Base-by-base conservation (phyloP, 2,888 invertebrate genomes). In the Scrobipalpa atriplicella region DNA sequence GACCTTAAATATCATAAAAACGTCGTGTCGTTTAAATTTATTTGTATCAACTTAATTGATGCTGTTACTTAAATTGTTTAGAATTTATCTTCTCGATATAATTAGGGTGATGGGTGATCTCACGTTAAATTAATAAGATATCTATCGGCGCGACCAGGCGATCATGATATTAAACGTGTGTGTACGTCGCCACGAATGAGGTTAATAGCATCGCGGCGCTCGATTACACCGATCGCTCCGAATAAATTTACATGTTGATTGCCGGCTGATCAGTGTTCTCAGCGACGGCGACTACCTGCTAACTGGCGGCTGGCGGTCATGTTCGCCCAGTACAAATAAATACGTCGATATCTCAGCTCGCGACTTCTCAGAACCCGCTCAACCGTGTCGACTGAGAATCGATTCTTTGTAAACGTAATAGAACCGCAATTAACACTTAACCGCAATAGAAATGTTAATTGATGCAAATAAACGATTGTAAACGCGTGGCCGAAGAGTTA, bases 221-320 rank as follows among this genome's bases (percentile, higher is more conserved):
- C 84, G 87, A 86, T 89, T 87, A 89, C 83, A 86, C 85, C 80
- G 88, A 89, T 89, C 86, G 86, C 82, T 84, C 77, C 80, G 91
- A 89, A 91, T 91, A 90, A 86, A 91, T 91, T 91, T 87, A 85
- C 91, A 91, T 90, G 76, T 82, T 88, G 85, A 91, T 91, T 82
- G 82, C 79, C 77, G 76, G 76, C 78, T 86, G 89, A 90, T 89
- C 85, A 84, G 82, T 83, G 84, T 83, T 84, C 85, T 83, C 82
- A 78, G 81, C 85, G 58, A 58, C 38, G 54, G 83, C 41, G 84
- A 82, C 81, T 80, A 83, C 81, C 83, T 82, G 66, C 67, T 67
- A 65, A 62, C 65, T 62, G 62, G 29, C 56, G 62, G 29, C 56
- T 60, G 62, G 9, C 62, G 29, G 62, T 66, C 68, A 62, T 69